Evolutionary conservation across 2,888 invertebrate species (phyloP).

Genomic region (Celastrina argiolus): DNA sequence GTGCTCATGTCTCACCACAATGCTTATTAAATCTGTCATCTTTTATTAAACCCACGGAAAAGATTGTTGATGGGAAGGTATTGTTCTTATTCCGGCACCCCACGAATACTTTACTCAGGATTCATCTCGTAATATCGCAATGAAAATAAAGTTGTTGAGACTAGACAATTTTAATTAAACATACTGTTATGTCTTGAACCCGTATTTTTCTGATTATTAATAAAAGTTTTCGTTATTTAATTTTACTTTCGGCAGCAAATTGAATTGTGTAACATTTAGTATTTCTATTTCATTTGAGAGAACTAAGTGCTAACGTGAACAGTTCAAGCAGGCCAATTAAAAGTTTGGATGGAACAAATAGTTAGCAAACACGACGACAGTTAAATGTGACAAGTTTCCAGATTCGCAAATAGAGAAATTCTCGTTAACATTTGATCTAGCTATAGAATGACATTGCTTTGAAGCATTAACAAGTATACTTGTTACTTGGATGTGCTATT

Average conservation of each 20-base stretch:
- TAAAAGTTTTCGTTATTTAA: not conserved
- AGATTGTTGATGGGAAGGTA: too few relatives aligned
- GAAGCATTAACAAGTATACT: not conserved
- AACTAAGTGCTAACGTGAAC: not conserved
- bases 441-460: not conserved
- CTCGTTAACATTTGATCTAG: not conserved
- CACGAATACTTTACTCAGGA: too few relatives aligned
- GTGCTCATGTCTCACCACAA: too few relatives aligned
- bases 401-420: not conserved
- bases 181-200: too few relatives aligned
- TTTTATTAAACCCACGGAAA: too few relatives aligned
- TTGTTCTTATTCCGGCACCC: too few relatives aligned
- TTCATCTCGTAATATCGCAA: too few relatives aligned
- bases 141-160: too few relatives aligned
- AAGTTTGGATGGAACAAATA: constrained; percentile 1
- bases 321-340: not conserved
- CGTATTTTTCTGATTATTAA: too few relatives aligned
- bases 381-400: not conserved
- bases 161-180: too few relatives aligned
- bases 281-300: not conserved
- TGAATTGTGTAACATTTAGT: not conserved
- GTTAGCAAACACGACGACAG: not conserved
- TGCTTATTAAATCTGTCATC: too few relatives aligned
- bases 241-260: not conserved
- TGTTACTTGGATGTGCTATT: too few relatives aligned